Conservation (phyloP, 2,888 invertebrate genomes). For the Dryadula phaetusa region DNA sequence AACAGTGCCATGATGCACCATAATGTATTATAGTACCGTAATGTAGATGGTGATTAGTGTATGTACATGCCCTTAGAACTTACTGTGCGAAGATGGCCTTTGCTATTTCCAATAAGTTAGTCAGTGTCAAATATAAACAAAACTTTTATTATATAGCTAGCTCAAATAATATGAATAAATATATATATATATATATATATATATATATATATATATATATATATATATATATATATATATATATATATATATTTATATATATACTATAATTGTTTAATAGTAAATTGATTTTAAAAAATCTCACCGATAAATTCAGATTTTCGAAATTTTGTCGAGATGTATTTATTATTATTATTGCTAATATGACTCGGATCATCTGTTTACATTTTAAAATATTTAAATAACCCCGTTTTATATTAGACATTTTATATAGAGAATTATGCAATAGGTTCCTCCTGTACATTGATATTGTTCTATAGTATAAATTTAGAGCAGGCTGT, state of each 20-base stretch:
- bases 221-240: too few relatives aligned
- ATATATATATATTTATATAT: too few relatives aligned
- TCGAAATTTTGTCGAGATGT: neutral
- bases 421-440: conserved; percentile 19
- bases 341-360: conserved; percentile 24
- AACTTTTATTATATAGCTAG: conserved; percentile 1
- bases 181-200: too few relatives aligned
- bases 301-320: neutral
- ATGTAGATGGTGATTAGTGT: conserved; percentile 43
- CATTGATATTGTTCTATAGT: neutral
- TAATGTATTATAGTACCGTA: conserved; percentile 59
- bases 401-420: conserved; percentile 1
- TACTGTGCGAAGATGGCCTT: conserved; percentile 24
- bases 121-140: conserved; percentile 9
- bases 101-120: neutral
- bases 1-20: conserved; percentile 67
- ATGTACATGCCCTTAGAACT: conserved; percentile 18
- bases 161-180: neutral
- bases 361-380: conserved; percentile 18
- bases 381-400: conserved; percentile 27
- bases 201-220: too few relatives aligned
- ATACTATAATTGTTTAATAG: neutral
- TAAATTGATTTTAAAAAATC: neutral
- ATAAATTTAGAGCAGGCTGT: neutral
- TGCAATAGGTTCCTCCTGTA: neutral